phyloP scores from a whole-genome alignment of 2,113 vertebrate species.

The Sylvilagus bachmani region DNA sequence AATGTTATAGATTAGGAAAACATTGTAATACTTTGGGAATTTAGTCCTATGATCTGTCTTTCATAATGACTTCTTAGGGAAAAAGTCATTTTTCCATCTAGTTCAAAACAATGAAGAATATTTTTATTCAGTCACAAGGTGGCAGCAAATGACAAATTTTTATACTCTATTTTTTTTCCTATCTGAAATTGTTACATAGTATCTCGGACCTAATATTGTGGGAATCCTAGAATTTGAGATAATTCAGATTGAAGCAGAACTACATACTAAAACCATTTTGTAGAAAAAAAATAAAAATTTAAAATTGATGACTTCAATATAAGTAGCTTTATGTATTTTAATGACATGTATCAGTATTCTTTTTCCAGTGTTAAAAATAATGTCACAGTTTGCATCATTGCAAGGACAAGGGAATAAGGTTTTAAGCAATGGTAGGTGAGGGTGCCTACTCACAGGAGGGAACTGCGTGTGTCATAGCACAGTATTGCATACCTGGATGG shows the following conservation, averaged over 20 bases:
- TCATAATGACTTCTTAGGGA: background rate
- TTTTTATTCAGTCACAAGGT: constrained; percentile 77
- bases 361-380: constrained; percentile 56
- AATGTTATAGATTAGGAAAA: constrained; percentile 39
- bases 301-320: background rate
- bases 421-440: background rate
- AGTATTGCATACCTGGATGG: background rate
- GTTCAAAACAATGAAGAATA: background rate
- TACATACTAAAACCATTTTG: constrained; percentile 23
- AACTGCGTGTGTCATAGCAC: background rate
- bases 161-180: background rate
- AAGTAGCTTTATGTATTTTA: background rate
- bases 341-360: background rate
- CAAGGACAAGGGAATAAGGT: background rate
- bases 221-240: background rate
- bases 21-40: background rate
- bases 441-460: background rate
- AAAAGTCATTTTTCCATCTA: constrained; percentile 28
- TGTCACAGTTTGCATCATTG: background rate
- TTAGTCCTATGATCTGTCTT: constrained; percentile 1
- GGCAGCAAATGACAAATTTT: constrained; percentile 76
- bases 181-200: constrained; percentile 35
- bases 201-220: background rate
- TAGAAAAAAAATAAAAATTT: constrained; percentile 10
- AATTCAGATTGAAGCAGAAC: constrained; percentile 30